Base-by-base conservation (phyloP, 2,797 vertebrate species). In the Danio aesculapii region DNA sequence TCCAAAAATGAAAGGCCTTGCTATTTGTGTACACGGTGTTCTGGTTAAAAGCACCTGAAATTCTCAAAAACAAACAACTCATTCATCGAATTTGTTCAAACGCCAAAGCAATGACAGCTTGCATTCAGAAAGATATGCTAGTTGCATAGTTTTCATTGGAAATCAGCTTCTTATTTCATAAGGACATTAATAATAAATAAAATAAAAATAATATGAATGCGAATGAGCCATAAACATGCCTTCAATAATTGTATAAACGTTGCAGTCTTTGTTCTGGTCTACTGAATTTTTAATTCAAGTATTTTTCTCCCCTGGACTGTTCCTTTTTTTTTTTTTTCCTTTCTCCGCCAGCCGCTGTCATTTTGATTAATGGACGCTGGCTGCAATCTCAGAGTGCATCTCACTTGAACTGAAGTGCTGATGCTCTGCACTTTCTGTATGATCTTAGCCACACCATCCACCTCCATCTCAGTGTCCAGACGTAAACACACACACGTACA, bases 391-490 rank as follows among this genome's bases (percentile, higher is more conserved):
- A 41, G 66, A 19, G 59, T 69, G 79, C 13, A 57, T 81, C 78
- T 73, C 16, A 19, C 76, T 59, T 63, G 58, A 72, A 75, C 68
- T 70, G 73, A 82, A 81, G 57, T 76, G 84, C 84, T 87, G 84
- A 84, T 81, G 82, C 80, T 21, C 41, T 64, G 77, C 62, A 68
- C 84, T 85, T 84, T 75, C 58, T 63, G 61, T 67, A 68, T 71
- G 83, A 84, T 87, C 76, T 58, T 83, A 69, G 86, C 73, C 85
- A 81, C 52, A 61, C 59, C 78, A 62, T 84, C 83, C 87, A 87
- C 85, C 86, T 90, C 88, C 81, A 89, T 81, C 71, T 81, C 79
- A 75, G 63, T 67, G 76, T 57, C 68, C 75, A 83, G 55, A 64
- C 77, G 47, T 70, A 52, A 55, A 71, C 76, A 61, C 86, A 75